Evolutionary conservation across 1,140 invertebrate species (phyloP).

Genomic region (Leptinotarsa defecta): DNA sequence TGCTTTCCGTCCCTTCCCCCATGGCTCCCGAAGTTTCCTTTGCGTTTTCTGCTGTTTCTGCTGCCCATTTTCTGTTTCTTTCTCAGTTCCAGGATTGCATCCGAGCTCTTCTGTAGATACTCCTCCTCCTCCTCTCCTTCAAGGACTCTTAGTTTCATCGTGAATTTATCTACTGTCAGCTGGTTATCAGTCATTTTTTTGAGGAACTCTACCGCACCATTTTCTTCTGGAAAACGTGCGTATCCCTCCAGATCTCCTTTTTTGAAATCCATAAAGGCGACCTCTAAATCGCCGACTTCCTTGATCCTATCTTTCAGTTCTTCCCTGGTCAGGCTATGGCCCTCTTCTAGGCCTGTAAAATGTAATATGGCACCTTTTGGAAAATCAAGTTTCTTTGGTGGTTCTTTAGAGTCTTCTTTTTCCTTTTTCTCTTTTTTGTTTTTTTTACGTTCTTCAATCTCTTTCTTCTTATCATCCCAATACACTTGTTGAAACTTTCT

Average conservation of each 20-base stretch:
- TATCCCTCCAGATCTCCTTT: constrained; percentile 74
- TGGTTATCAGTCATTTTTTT: constrained; percentile 69
- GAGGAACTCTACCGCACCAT: constrained; percentile 67
- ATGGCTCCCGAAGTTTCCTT: constrained; percentile 47
- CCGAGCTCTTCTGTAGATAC: constrained; percentile 67
- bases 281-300: constrained; percentile 63
- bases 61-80: constrained; percentile 53
- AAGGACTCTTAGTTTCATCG: constrained; percentile 63
- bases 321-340: constrained; percentile 63
- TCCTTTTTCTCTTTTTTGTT: constrained; percentile 60
- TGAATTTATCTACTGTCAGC: constrained; percentile 59
- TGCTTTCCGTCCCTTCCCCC: background rate
- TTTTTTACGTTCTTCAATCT: constrained; percentile 64
- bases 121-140: constrained; percentile 73
- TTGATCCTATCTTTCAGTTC: constrained; percentile 71
- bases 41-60: constrained; percentile 56
- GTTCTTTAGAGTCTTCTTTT: constrained; percentile 49
- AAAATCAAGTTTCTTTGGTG: constrained; percentile 58
- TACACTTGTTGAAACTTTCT: constrained; percentile 75
- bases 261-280: constrained; percentile 77
- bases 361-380: constrained; percentile 73
- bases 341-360: constrained; percentile 66
- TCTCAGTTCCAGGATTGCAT: constrained; percentile 65
- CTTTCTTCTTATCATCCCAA: constrained; percentile 71
- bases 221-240: constrained; percentile 70